Evolutionary conservation across 1,140 invertebrate genomes (phyloP).

Genomic region (Zaprionus lachaisei): DNA sequence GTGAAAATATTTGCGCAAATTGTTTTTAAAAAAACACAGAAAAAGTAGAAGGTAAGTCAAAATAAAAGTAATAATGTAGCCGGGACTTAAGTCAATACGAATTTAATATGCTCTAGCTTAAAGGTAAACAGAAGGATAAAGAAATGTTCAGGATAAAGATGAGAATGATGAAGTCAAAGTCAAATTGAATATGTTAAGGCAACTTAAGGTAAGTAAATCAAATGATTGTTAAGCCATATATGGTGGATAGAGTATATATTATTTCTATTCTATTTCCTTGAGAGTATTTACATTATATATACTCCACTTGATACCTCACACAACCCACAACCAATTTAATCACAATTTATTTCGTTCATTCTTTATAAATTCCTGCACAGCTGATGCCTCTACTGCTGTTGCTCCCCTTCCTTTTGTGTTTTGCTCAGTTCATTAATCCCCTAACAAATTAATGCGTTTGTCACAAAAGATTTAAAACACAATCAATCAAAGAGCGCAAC

Average conservation of each 20-base stretch:
- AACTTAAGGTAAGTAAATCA: not conserved
- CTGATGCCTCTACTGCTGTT: slow-evolving; percentile 1
- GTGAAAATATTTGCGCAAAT: slow-evolving; percentile 58
- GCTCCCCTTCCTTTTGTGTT: not conserved
- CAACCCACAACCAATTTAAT: not conserved
- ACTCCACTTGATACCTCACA: not conserved
- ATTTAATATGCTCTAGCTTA: slow-evolving; percentile 13
- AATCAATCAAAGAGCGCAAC: slow-evolving; percentile 70
- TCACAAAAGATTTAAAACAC: slow-evolving; percentile 71
- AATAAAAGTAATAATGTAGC: slow-evolving; percentile 13
- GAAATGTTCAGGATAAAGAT: not conserved
- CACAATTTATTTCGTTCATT: not conserved
- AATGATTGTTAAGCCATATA: not conserved
- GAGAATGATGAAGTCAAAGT: not conserved
- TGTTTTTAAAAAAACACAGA: slow-evolving; percentile 50
- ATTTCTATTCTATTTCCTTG: not conserved
- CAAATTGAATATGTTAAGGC: not conserved
- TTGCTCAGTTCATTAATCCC: slow-evolving; percentile 67
- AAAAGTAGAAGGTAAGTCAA: slow-evolving; percentile 24
- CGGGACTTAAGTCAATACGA: slow-evolving; percentile 5
- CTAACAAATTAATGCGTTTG: slow-evolving; percentile 73
- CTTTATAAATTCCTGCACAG: slow-evolving; percentile 23
- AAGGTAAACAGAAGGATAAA: not conserved
- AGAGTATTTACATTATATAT: not conserved
- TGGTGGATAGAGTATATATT: not conserved